These are phyloP conservation scores for Chaetodon trifascialis DNA, from an alignment of 2,113 vertebrate genomes.

Conservation along the genomic window DNA sequence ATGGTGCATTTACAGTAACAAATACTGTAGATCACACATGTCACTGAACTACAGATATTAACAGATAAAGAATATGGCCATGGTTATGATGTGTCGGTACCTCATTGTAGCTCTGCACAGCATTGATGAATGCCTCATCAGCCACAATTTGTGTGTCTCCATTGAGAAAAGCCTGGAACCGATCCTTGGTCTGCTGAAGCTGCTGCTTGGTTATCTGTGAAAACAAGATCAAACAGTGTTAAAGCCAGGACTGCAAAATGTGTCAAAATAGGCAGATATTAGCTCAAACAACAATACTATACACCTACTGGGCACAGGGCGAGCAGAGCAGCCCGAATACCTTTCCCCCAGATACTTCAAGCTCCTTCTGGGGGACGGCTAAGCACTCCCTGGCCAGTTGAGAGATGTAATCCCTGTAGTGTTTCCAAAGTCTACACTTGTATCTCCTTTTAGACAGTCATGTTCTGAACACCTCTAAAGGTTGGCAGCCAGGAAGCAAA, in stretches of 20 bases:
- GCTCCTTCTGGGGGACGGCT: background rate
- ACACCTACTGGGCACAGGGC: background rate
- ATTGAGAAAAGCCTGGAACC: constrained; percentile 98
- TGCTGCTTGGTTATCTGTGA: constrained; percentile 97
- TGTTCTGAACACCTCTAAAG: constrained; percentile 4
- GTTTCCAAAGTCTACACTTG: constrained; percentile 20
- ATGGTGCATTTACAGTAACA: too few relatives aligned
- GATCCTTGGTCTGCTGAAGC: constrained; percentile 97
- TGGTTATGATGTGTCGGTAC: constrained; percentile 79
- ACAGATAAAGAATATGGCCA: background rate
- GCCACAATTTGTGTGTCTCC: constrained; percentile 99
- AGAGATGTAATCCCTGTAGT: constrained; percentile 20
- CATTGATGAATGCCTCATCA: constrained; percentile 99
- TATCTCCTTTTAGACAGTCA: constrained; percentile 1
- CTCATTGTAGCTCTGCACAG: constrained; percentile 99
- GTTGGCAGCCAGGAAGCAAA: background rate
- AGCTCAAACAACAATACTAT: constrained; percentile 8
- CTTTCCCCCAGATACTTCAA: background rate
- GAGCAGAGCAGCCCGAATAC: background rate
- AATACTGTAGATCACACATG: too few relatives aligned
- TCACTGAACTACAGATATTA: background rate
- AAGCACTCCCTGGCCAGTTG: background rate
- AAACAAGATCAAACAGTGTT: constrained; percentile 63
- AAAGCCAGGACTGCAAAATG: background rate
- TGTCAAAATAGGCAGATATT: constrained; percentile 25